Conservation (phyloP, 2,113 vertebrate species). For the Takifugu flavidus region DNA sequence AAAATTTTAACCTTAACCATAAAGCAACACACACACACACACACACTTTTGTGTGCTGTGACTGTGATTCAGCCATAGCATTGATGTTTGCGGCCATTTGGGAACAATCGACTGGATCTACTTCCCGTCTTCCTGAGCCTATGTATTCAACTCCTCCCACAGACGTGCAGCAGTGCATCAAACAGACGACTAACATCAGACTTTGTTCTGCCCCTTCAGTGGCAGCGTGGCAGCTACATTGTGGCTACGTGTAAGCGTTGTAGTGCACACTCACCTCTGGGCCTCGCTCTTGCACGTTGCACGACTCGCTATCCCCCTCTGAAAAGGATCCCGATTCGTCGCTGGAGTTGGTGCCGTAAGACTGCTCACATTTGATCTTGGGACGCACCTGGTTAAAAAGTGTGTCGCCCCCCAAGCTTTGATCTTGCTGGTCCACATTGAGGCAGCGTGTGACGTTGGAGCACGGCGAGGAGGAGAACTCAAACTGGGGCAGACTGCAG, state of each 20-base stretch:
- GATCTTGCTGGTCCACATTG: conserved; percentile 86
- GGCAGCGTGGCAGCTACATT: no score
- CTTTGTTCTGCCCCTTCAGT: conserved; percentile 1
- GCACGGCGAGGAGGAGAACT: conserved; percentile 97
- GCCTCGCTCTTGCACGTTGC: conserved; percentile 90
- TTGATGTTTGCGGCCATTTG: no score
- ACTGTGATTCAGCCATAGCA: no score
- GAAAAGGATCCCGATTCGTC: conserved; percentile 98
- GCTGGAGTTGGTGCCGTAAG: conserved; percentile 98
- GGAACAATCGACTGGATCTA: no score
- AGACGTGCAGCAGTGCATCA: conserved; percentile 35
- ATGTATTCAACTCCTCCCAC: conserved; percentile 7
- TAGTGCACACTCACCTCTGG: conserved; percentile 83
- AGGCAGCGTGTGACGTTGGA: conserved; percentile 90
- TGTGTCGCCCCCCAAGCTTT: conserved; percentile 81
- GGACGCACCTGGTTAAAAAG: conserved; percentile 87
- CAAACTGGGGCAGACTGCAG: conserved; percentile 95
- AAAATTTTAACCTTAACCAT: no score
- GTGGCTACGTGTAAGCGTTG: neutral
- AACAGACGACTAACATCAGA: neutral
- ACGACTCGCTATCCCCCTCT: conserved; percentile 99
- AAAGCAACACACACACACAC: no score
- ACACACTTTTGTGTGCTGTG: no score
- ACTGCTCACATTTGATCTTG: conserved; percentile 99
- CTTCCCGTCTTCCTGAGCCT: conserved; percentile 5